These are phyloP conservation scores for Tachina fera DNA, from an alignment of 2,888 invertebrate genomes.

Conservation along the genomic window DNA sequence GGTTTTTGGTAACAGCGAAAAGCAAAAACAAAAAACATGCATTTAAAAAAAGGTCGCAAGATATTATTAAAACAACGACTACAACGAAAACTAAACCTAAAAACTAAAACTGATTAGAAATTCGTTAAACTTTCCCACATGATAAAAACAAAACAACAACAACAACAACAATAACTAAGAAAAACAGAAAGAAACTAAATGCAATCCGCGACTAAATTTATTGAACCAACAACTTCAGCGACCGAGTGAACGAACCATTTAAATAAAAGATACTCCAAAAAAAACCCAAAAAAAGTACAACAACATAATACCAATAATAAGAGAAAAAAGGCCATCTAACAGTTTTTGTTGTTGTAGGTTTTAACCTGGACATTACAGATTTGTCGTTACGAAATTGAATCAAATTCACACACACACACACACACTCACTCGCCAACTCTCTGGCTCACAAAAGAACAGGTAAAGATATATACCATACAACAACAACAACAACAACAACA, in stretches of 20 bases:
- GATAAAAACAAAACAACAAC: conserved; percentile 34
- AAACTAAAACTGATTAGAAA: conserved; percentile 70
- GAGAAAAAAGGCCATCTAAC: conserved; percentile 5
- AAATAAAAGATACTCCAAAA: conserved; percentile 55
- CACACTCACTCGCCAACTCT: conserved; percentile 19
- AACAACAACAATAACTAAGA: conserved; percentile 18
- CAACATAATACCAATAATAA: conserved; percentile 25
- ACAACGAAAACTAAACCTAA: conserved; percentile 51
- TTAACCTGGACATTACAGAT: conserved; percentile 70
- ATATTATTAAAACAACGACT: conserved; percentile 66
- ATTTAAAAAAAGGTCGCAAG: conserved; percentile 64
- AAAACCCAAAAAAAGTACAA: conserved; percentile 8
- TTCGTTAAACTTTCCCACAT: conserved; percentile 71
- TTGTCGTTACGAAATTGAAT: conserved; percentile 71
- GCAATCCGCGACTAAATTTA: conserved; percentile 73
- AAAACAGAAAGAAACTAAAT: conserved; percentile 64
- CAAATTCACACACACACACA: conserved; percentile 42
- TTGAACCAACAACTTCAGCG: conserved; percentile 67
- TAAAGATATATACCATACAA: conserved; percentile 43
- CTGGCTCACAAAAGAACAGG: conserved; percentile 58
- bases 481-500: conserved; percentile 34
- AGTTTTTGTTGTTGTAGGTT: conserved; percentile 24
- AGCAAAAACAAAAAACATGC: not conserved
- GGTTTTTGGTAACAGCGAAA: conserved; percentile 37
- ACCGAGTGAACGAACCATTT: conserved; percentile 54